These are phyloP conservation scores for Chiloscyllium plagiosum DNA, from an alignment of 2,113 vertebrate species.

Conservation along the genomic window DNA sequence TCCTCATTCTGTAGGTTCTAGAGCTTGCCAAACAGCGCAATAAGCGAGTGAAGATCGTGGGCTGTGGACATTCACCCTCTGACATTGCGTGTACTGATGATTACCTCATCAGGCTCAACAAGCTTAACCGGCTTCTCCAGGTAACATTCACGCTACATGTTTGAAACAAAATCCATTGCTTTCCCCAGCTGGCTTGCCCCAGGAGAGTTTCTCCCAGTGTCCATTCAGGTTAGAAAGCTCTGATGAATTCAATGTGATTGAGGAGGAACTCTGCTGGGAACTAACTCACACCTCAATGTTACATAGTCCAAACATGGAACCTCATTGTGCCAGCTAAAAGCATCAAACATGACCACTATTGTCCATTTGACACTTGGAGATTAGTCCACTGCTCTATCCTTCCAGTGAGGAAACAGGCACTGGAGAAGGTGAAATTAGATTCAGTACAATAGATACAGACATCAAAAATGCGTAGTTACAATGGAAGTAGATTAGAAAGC, in stretches of 20 bases:
- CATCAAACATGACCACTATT: not conserved
- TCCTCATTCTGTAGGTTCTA: slow-evolving; percentile 51
- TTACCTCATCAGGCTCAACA: slow-evolving; percentile 64
- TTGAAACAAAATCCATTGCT: not conserved
- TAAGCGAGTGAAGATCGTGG: slow-evolving; percentile 61
- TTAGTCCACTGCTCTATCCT: not conserved
- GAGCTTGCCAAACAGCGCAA: slow-evolving; percentile 53
- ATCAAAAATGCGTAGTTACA: not conserved
- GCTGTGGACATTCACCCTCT: slow-evolving; percentile 57
- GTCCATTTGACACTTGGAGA: not conserved
- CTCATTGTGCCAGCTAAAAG: not conserved
- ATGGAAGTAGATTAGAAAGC: too few species aligned
- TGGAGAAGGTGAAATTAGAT: not conserved
- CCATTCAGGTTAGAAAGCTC: not conserved
- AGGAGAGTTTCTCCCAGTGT: not conserved
- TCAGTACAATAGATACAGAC: not conserved
- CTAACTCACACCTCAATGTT: not conserved
- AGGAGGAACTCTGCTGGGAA: not conserved
- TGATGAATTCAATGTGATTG: not conserved
- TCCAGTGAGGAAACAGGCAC: not conserved
- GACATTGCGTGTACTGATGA: slow-evolving; percentile 61
- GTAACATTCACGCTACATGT: slow-evolving; percentile 40
- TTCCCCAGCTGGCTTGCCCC: too few species aligned
- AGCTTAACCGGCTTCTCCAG: slow-evolving; percentile 60
- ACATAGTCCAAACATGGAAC: not conserved